Conservation (phyloP, 2,888 invertebrate genomes). For the Spisula subtruncata region DNA sequence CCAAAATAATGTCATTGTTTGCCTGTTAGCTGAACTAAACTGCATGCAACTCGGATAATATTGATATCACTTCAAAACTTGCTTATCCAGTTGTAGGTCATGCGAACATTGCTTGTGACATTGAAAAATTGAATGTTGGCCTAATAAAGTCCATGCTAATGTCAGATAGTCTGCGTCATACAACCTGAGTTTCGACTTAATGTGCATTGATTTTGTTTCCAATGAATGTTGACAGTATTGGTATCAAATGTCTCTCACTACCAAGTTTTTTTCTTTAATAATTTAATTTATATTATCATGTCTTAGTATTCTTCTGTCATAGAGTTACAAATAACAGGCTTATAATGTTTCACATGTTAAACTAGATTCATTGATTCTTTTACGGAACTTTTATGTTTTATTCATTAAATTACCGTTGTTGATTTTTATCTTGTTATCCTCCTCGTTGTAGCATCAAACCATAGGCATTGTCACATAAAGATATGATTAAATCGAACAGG, state of each 20-base stretch:
- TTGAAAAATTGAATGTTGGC: too few species aligned
- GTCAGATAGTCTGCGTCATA: too few species aligned
- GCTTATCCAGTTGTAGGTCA: too few species aligned
- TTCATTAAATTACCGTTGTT: neutral
- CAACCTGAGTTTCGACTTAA: too few species aligned
- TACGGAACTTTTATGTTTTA: neutral
- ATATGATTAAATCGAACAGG: too few species aligned
- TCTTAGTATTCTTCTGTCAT: neutral
- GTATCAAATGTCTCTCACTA: neutral
- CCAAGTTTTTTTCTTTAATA: neutral
- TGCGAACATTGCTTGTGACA: too few species aligned
- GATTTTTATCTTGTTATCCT: neutral
- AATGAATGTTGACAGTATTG: neutral
- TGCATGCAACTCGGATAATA: too few species aligned
- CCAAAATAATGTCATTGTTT: too few species aligned
- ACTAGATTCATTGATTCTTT: neutral
- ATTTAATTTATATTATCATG: neutral
- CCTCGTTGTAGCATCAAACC: neutral
- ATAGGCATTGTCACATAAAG: too few species aligned
- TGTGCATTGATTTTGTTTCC: neutral
- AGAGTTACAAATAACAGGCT: slow-evolving; percentile 9
- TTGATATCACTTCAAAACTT: too few species aligned
- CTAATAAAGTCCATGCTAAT: too few species aligned
- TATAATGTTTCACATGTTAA: neutral
- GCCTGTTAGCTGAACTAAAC: too few species aligned